Base-by-base conservation (phyloP, 2,888 invertebrate species). In the Diachrysia chrysitis region DNA sequence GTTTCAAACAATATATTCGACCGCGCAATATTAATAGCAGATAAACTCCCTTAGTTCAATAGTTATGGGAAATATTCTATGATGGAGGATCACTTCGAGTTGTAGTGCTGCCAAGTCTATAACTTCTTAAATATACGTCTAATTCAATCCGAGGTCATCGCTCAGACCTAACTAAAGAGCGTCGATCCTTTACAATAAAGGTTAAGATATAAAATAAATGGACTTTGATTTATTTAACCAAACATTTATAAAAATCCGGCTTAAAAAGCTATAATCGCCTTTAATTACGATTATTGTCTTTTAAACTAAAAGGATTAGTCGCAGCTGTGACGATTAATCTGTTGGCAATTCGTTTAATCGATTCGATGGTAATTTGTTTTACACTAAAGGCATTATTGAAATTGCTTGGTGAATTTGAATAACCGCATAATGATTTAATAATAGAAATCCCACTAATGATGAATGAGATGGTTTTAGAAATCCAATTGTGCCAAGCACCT, bases 61-160 rank as follows among this genome's bases (percentile, higher is more conserved):
- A 53, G 57, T 64, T 77, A 69, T 73, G 37, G 51, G 51, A 73
- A 69, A 66, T 58, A n/a, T 66, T 66, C 53, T 70, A 69, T 66
- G 66, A 66, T 59, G 37, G 55, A 59, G 66, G 37, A 57, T 69
- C 19, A 62, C 32, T 54, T 25, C 63, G 46, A 46, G 14, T 69
- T 66, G 69, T 64, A 53, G 23, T 2, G 32, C 23, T 76, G 73
- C 73, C 76, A 73, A 77, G 5, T 46, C 54, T 61, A 62, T 58
- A 59, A 59, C 56, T 72, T 58, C n/a, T 53, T 16, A 23, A 59
- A 66, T 35, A 66, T 58, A 68, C 51, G 42, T 9, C 53, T 19
- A 61, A 76, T 29, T 69, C 66, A 16, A 73, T 69, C 51, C 7
- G 51, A 72, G 69, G 65, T 65, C 56, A 66, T 60, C 60, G 42